These are phyloP conservation scores for Pelecanoides urinatrix DNA, from an alignment of 2,113 vertebrate genomes.

Conservation along the genomic window DNA sequence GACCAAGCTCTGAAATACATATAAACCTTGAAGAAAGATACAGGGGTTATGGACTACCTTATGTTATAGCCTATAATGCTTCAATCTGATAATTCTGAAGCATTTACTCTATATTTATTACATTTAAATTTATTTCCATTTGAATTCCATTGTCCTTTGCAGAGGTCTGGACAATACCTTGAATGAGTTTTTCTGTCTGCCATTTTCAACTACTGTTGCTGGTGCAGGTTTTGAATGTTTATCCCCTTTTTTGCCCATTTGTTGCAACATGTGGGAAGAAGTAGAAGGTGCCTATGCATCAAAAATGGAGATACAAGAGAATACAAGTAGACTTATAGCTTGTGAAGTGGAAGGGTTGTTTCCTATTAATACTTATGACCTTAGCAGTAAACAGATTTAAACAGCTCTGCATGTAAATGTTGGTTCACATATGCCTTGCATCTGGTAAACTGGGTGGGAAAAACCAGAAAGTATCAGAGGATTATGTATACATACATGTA, in stretches of 20 bases:
- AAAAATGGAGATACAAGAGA: background rate
- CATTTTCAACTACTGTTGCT: background rate
- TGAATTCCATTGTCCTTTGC: background rate
- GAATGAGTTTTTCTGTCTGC: background rate
- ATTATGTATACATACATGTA: background rate
- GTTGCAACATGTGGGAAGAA: background rate
- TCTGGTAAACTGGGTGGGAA: background rate
- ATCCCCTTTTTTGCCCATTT: background rate
- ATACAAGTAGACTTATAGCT: background rate
- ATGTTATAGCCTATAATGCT: background rate
- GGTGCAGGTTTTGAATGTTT: background rate
- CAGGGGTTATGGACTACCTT: fast-evolving
- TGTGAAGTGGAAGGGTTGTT: background rate
- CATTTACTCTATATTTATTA: background rate
- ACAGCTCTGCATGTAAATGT: background rate
- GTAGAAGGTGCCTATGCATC: background rate
- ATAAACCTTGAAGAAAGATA: background rate
- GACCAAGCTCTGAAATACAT: background rate
- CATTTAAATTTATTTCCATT: background rate
- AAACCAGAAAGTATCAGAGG: background rate
- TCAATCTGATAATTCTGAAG: background rate
- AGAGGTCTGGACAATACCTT: background rate
- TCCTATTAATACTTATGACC: background rate
- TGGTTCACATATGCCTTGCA: background rate
- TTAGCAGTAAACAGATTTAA: background rate